These are phyloP conservation scores for Gandaritis pyraliata DNA, from an alignment of 2,888 invertebrate species.

Conservation along the genomic window DNA sequence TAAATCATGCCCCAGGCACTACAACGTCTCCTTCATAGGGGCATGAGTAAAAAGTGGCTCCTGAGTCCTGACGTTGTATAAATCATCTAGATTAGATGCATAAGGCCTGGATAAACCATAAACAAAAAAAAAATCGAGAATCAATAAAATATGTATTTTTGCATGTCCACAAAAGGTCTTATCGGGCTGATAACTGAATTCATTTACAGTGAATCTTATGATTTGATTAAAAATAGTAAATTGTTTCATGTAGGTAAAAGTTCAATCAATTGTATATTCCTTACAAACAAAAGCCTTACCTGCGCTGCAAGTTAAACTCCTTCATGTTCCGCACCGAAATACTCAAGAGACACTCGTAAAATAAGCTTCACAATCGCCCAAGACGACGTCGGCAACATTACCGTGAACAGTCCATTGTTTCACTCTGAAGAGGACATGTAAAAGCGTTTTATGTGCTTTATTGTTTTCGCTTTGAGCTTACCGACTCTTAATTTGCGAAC, in stretches of 20 bases:
- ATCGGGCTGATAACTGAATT: background rate
- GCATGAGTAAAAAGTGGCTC: no score
- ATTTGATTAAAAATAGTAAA: background rate
- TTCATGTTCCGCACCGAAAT: slow-evolving; percentile 18
- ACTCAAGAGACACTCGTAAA: slow-evolving; percentile 20
- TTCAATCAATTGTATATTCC: no score
- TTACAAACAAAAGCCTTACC: no score
- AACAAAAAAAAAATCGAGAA: no score
- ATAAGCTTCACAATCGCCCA: slow-evolving; percentile 9
- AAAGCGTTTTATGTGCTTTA: slow-evolving; percentile 17
- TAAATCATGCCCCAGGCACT: no score
- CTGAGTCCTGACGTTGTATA: no score
- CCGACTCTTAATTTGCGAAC: slow-evolving; percentile 14
- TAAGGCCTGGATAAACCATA: no score
- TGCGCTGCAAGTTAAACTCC: background rate
- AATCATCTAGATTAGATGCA: no score
- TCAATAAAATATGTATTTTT: no score
- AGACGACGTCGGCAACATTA: background rate
- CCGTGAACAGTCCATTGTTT: slow-evolving; percentile 21
- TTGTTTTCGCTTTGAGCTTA: slow-evolving; percentile 13
- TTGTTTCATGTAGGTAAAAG: no score
- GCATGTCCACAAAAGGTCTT: background rate
- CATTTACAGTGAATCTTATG: background rate
- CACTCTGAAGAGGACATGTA: slow-evolving; percentile 14
- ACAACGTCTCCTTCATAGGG: no score